phyloP scores from a whole-genome alignment of 2,888 invertebrate genomes.

The Junonia oenone region DNA sequence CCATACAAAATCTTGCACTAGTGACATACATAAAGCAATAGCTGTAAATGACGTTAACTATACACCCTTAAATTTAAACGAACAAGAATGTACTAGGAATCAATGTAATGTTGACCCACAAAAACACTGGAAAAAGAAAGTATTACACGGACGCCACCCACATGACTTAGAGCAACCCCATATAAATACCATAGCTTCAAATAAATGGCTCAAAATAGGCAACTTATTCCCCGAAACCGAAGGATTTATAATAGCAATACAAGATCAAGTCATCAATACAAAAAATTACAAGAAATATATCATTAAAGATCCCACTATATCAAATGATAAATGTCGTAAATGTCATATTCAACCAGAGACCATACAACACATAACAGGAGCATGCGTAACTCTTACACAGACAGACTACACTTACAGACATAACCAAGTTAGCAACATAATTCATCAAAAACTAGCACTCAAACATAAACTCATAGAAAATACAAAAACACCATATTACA shows the following conservation, averaged over 20 bases:
- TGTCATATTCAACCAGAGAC: no score
- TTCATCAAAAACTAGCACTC: no score
- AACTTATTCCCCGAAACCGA: background rate
- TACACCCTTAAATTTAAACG: no score
- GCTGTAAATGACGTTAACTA: constrained; percentile 4
- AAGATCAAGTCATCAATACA: no score
- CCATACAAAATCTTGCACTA: background rate
- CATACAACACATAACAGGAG: constrained; percentile 26
- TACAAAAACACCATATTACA: no score
- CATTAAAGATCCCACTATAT: no score
- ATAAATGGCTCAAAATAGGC: constrained; percentile 2
- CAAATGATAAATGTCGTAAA: constrained; percentile 22
- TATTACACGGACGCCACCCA: constrained; percentile 11
- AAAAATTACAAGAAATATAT: background rate
- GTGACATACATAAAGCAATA: constrained; percentile 12
- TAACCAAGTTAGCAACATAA: constrained; percentile 1
- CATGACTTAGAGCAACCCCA: constrained; percentile 9
- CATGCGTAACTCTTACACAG: constrained; percentile 24
- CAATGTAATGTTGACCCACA: background rate
- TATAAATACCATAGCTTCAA: constrained; percentile 5
- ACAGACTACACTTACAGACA: constrained; percentile 11
- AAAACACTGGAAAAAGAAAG: constrained; percentile 9
- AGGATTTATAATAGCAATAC: no score
- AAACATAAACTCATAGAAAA: no score
- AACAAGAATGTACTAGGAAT: background rate